Evolutionary conservation across 1,140 invertebrate genomes (phyloP), one percentile per base, ranked within the genome.

Genomic region (Cyclina sinensis): DNA sequence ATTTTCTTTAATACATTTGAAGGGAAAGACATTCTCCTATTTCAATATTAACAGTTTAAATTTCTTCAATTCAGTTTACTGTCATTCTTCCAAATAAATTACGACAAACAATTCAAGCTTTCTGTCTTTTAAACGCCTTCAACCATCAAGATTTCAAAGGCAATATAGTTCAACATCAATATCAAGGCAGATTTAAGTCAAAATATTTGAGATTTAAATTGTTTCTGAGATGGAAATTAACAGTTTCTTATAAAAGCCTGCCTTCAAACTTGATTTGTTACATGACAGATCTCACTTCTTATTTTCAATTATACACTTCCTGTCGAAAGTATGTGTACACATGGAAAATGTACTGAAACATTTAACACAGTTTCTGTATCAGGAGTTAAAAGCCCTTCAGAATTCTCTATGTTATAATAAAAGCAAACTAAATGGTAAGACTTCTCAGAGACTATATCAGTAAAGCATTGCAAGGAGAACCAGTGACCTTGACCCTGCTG

Each of bases 181-280:
- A 86, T 86, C 43, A 78, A 62, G 68, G 48, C 73, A 74, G 73
- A 86, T 86, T 78, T 62, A 78, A 86, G 84, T 86, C 84, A 86
- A 86, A 86, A 86, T 86, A 86, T 86, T 86, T 86, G 84, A 86
- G 84, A 70, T 86, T 86, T 48, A 86, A 86, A 86, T 78, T 78
- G 39, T 30, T 65, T 62, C 51, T 35, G n/a, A 76, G 84, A 86
- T 74, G 68, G 62, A 84, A 84, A 84, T 84, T 84, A 84, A 84
- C 82, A 73, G 82, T 84, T 84, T 70, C 68, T 54, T 84, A 70
- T 70, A 73, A 70, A 70, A 54, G 46, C 62, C n/a, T 68, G 39
- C 65, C 39, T 57, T 84, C 65, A 70, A 84, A 46, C 39, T 70
- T 84, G 82, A 84, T 51, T 57, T 65, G 32, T 43, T 39, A 84